Conservation (phyloP, 2,797 vertebrate species). For the Cossypha caffra region DNA sequence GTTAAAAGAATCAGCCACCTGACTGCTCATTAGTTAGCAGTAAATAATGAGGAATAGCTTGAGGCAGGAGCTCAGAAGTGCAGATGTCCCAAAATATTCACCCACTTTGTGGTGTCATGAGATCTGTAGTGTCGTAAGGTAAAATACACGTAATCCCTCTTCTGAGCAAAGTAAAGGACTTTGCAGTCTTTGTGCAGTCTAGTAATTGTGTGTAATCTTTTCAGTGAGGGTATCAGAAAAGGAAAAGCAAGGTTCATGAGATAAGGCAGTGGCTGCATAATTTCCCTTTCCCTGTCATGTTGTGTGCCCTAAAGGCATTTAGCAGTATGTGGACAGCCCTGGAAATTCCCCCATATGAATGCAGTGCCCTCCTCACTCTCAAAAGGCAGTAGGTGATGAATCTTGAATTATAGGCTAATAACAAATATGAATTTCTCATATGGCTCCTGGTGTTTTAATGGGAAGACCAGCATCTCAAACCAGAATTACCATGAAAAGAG, state of each 20-base stretch:
- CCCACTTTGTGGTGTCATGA: conserved; percentile 50
- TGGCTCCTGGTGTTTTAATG: background rate
- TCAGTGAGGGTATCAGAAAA: conserved; percentile 23
- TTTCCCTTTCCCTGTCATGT: background rate
- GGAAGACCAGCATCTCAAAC: background rate
- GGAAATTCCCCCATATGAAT: background rate
- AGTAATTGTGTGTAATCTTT: conserved; percentile 56
- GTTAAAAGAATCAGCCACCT: conserved; percentile 58
- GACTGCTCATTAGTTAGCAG: conserved; percentile 64
- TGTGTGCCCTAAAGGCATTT: background rate
- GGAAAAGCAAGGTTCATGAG: background rate
- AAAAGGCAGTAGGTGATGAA: background rate
- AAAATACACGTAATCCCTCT: conserved; percentile 63
- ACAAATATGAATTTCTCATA: background rate
- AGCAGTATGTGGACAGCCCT: background rate
- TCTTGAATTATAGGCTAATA: background rate
- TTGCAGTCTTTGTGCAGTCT: conserved; percentile 48
- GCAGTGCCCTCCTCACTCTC: background rate
- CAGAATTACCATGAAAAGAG: background rate
- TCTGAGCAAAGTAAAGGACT: conserved; percentile 57
- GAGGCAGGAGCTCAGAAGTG: conserved; percentile 45
- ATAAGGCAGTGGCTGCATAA: background rate
- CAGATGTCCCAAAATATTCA: conserved; percentile 42
- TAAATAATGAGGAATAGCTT: conserved; percentile 64
- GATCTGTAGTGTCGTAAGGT: conserved; percentile 54